Percentiles rank a stretch among this genome's conserved stretches.
phyloP scores from a whole-genome alignment of 2,113 vertebrate species.

The Hemiscyllium ocellatum region DNA sequence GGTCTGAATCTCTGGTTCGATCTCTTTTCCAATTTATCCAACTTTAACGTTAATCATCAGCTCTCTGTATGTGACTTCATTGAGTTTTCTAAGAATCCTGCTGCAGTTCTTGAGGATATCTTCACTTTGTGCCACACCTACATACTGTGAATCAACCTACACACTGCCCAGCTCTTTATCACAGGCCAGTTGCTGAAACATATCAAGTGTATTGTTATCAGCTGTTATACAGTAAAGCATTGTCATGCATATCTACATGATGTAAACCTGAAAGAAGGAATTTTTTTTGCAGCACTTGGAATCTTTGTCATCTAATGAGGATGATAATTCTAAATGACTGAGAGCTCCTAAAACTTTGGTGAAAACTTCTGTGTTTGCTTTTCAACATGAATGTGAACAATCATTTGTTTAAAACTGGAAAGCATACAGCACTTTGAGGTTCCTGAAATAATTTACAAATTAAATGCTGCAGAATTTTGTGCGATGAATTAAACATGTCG shows the following conservation, averaged over 20 bases:
- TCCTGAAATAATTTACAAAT: background rate
- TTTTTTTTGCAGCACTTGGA: conserved; percentile 45
- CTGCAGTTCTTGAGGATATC: background rate
- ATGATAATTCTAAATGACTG: conserved; percentile 42
- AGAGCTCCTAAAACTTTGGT: conserved; percentile 25
- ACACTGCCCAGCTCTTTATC: conserved; percentile 48
- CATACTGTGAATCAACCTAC: conserved; percentile 28
- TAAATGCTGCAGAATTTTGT: background rate
- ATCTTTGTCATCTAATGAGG: conserved; percentile 46
- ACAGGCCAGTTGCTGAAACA: conserved; percentile 41
- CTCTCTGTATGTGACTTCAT: background rate
- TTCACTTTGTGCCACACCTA: background rate
- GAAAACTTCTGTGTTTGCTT: background rate
- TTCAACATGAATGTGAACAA: background rate
- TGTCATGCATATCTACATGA: conserved; percentile 41
- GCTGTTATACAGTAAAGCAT: conserved; percentile 46
- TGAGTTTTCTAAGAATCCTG: conserved; percentile 5
- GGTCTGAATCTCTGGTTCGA: background rate
- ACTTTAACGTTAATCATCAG: background rate
- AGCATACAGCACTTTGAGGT: background rate
- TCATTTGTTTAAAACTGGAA: background rate
- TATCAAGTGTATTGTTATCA: conserved; percentile 49
- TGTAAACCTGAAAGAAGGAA: conserved; percentile 39
- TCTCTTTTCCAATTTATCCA: too few species aligned
- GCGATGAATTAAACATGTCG: background rate